A percentile compares a stretch with the other conserved stretches of the same genome.
phyloP scores from a whole-genome alignment of 2,113 vertebrate species.

The Menidia beryllina region DNA sequence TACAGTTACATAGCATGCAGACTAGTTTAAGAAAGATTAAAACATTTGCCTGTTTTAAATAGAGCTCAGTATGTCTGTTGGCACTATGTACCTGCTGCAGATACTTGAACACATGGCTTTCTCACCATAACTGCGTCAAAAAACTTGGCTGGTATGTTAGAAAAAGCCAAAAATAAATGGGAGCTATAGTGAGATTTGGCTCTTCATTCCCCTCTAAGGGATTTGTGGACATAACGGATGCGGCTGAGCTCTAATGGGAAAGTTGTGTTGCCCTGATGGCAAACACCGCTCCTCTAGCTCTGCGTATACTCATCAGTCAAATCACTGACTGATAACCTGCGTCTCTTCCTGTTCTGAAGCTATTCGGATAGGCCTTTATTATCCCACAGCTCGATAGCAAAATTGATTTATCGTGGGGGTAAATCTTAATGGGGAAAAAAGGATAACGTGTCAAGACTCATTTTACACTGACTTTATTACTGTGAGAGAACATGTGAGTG shows the following conservation, averaged over 20 bases:
- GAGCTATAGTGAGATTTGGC: neutral
- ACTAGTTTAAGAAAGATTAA: too few relatives aligned
- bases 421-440: neutral
- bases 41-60: too few relatives aligned
- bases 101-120: neutral
- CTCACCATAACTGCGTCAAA: conserved; percentile 18
- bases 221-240: neutral
- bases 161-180: conserved; percentile 12
- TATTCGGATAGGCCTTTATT: conserved; percentile 22
- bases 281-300: neutral
- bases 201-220: neutral
- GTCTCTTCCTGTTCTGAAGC: conserved; percentile 12
- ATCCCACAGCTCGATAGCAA: conserved; percentile 6
- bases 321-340: conserved; percentile 17
- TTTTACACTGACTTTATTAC: conserved; percentile 14
- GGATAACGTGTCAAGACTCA: conserved; percentile 16
- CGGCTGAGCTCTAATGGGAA: neutral
- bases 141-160: neutral
- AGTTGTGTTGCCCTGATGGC: neutral
- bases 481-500: conserved; percentile 21
- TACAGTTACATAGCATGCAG: too few relatives aligned
- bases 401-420: conserved; percentile 10
- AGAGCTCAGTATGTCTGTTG: too few relatives aligned
- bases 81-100: neutral
- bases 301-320: neutral